Base-by-base conservation (phyloP, 2,888 invertebrate species). In the Spilosoma lubricipeda region DNA sequence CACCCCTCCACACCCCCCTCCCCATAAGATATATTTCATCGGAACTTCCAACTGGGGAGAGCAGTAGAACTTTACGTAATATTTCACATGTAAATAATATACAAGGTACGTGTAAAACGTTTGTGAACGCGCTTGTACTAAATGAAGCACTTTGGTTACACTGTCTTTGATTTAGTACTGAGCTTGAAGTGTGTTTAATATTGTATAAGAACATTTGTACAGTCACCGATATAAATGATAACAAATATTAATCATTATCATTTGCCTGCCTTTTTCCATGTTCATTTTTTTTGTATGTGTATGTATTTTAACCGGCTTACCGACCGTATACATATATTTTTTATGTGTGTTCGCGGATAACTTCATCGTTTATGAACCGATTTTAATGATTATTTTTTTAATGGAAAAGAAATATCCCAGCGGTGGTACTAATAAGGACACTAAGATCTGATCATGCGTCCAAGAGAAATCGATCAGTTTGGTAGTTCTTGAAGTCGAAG, bases 1-100 rank as follows among this genome's bases (percentile, higher is more conserved):
- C 90, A 82, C 83, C 88, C 86, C 83, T 80, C 80, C 81, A 84
- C 86, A 91, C 91, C 92, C 86, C 87, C 85, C 84, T 81, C 85
- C 86, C 93, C 92, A 92, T 86, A 95, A 95, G 95, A 95, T 95
- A 95, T 95, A 95, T 95, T 95, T 95, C 95, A 95, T 95, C 93
- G 92, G 89, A 89, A 92, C 93, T 90, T 93, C 91, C 93, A 93
- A 93, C 93, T 91, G 89, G 92, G 63, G 73, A 66, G 73, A 42
- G 48, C 48, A 27, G 71, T 90, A 90, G 82, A 94, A 95, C 94
- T 94, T 94, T 90, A 85, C 84, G 91, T 89, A 90, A 94, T 94
- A 94, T 93, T 93, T 94, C 91, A 94, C 90, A 86, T 86, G 91
- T 92, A 93, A 92, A 93, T 93, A 92, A 93, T 92, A 92, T 89